Evolutionary conservation across 1,140 invertebrate genomes (phyloP), one percentile per base, ranked within the genome.

Genomic region (Temnothorax longispinosus): DNA sequence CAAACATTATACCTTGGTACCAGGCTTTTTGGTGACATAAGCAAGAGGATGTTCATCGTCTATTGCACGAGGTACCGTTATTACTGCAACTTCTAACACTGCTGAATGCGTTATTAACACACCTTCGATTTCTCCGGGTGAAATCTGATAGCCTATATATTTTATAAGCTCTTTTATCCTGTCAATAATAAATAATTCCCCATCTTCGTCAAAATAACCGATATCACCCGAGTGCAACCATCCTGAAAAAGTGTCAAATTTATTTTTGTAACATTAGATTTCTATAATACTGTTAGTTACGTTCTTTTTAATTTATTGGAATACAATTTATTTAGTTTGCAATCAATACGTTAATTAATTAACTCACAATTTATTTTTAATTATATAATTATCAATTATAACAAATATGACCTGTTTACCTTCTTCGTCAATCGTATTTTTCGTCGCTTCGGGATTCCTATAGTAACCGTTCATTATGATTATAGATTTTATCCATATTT

Each of bases 131-230:
- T 97, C 96, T 0, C 95, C 94, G 1, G 97, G 97, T 0, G 96
- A 91, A 3, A 96, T 95, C 88, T 96, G 96, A 67, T 95, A 89
- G 50, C 95, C 96, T 93, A 96, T 96, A 41, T 96, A 96, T 88
- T 97, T 97, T 62, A 97, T 96, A 11, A 97, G 88, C 85, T 97
- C 96, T 81, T 97, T 97, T 10, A 96, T 52, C 75, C 96, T 93
- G 60, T 97, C 96, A 0, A 96, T 89, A 65, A 97, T 92, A 38
- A 93, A 96, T 35, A 96, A 86, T 38, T 94, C 95, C 4, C 94
- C 96, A 0, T 95, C 87, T 2, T 95, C 90, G 50, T 96, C 95
- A 76, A 95, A 93, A 85, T 95, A 96, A 10, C 93, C 96, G 11
- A 97, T 91, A 89, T 97, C 96, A 56, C 96, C 96, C 56, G 96